phyloP scores from a whole-genome alignment of 2,888 invertebrate species.

The Megastigmus dorsalis region DNA sequence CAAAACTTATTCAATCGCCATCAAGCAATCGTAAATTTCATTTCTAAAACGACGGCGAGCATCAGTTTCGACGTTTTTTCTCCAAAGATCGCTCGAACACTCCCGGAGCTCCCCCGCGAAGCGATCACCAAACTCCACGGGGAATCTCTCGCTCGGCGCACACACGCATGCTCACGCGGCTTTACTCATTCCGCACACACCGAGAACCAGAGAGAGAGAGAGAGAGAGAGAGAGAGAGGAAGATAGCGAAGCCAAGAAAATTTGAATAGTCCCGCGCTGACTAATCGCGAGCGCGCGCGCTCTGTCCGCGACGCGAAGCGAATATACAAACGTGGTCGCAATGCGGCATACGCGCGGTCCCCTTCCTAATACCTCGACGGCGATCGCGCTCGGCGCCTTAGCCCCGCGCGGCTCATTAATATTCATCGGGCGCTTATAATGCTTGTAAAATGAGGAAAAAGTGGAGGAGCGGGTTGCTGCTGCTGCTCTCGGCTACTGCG shows the following conservation, averaged over 20 bases:
- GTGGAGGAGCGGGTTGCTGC: background rate
- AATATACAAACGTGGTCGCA: slow-evolving; percentile 69
- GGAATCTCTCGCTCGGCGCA: slow-evolving; percentile 10
- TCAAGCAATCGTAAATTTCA: slow-evolving; percentile 41
- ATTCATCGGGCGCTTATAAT: slow-evolving; percentile 67
- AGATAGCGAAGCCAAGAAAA: slow-evolving; percentile 44
- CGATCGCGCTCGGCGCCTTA: slow-evolving; percentile 58
- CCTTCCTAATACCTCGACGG: slow-evolving; percentile 34
- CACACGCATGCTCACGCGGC: background rate
- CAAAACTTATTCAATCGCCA: slow-evolving; percentile 26
- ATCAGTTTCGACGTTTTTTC: background rate
- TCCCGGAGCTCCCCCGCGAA: slow-evolving; percentile 23
- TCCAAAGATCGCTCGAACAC: background rate
- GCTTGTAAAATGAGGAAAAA: slow-evolving; percentile 51
- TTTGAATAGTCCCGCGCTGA: slow-evolving; percentile 55
- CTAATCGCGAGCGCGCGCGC: slow-evolving; percentile 62
- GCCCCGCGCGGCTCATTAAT: slow-evolving; percentile 69
- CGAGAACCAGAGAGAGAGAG: too few species aligned
- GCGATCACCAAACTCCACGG: background rate
- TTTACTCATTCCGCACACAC: slow-evolving; percentile 42
- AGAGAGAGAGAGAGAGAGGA: slow-evolving; percentile 27
- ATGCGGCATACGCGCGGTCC: too few species aligned
- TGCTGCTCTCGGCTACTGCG: background rate
- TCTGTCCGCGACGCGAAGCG: slow-evolving; percentile 72
- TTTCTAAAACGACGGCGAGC: slow-evolving; percentile 23